Conservation (phyloP, 1,140 invertebrate genomes). For the Drosophila ficusphila region DNA sequence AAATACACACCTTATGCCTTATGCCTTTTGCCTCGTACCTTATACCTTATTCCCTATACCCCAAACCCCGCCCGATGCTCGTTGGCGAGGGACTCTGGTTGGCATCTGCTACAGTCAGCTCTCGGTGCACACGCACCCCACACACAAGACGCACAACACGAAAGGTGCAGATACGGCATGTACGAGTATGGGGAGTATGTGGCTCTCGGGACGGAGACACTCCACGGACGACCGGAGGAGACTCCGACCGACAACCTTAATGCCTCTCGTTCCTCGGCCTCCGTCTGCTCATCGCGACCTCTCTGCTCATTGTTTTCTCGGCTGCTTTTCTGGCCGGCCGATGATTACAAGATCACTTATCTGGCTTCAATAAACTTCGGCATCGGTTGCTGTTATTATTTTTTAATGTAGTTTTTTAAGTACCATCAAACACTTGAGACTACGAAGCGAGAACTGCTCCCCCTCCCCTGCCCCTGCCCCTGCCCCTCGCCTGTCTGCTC, state of each 20-base stretch:
- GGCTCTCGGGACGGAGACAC: constrained; percentile 26
- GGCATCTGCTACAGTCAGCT: constrained; percentile 43
- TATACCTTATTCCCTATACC: constrained; percentile 30
- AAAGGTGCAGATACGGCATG: constrained; percentile 2
- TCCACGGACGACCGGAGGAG: constrained; percentile 27
- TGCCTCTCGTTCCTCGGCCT: constrained; percentile 62
- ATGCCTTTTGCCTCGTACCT: constrained; percentile 44
- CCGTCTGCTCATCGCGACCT: constrained; percentile 60
- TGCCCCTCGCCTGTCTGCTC: not conserved
- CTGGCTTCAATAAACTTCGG: constrained; percentile 77
- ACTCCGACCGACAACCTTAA: constrained; percentile 33
- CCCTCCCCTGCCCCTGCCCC: not conserved
- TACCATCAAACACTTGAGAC: constrained; percentile 81
- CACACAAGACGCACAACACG: constrained; percentile 8
- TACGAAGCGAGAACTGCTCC: constrained; percentile 69
- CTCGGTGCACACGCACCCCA: constrained; percentile 46
- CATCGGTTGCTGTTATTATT: constrained; percentile 77
- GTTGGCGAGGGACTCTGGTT: constrained; percentile 1
- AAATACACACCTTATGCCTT: constrained; percentile 80
- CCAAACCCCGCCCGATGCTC: not conserved
- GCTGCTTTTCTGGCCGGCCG: constrained; percentile 14
- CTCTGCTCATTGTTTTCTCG: constrained; percentile 76
- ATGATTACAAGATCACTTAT: constrained; percentile 83
- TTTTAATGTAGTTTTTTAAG: constrained; percentile 82
- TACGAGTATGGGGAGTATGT: not conserved